Conservation (phyloP, 2,113 vertebrate genomes). For the Chaenogobius annularis region DNA sequence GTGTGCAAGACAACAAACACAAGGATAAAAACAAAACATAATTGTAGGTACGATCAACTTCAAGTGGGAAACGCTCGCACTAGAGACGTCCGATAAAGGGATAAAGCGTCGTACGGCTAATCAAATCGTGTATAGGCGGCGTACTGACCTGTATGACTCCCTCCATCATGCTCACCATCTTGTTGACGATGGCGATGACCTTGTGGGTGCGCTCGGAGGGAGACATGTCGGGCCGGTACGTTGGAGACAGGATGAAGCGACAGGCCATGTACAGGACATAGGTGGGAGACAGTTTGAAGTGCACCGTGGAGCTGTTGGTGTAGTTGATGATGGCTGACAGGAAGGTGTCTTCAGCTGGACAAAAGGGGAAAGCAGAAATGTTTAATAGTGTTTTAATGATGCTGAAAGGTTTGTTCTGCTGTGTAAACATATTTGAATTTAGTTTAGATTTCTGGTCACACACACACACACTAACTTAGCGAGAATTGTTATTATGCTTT, state of each 20-base stretch:
- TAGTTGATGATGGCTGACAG: slow-evolving; percentile 98
- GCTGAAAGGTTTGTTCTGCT: not conserved
- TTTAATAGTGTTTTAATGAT: not conserved
- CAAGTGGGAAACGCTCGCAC: not conserved
- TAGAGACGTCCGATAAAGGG: not conserved
- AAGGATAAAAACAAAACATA: not conserved
- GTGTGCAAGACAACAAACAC: slow-evolving; percentile 37
- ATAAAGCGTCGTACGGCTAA: not conserved
- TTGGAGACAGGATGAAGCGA: slow-evolving; percentile 89
- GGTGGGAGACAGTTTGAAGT: slow-evolving; percentile 95
- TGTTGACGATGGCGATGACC: slow-evolving; percentile 96
- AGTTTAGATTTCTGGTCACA: no score
- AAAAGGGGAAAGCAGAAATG: not conserved
- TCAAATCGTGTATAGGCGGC: not conserved
- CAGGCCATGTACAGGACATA: slow-evolving; percentile 97
- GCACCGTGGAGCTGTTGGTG: slow-evolving; percentile 97
- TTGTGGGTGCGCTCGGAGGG: slow-evolving; percentile 92
- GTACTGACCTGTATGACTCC: slow-evolving; percentile 96
- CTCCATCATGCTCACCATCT: slow-evolving; percentile 99
- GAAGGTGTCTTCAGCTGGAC: slow-evolving; percentile 93
- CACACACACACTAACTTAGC: no score
- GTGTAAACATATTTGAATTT: not conserved
- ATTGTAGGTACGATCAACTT: not conserved
- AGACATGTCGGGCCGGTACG: slow-evolving; percentile 89
- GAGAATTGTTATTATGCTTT: no score